Percentiles rank a stretch among this genome's conserved stretches.
Conservation (phyloP, 1,140 invertebrate species). For the Gyrodactylus bullatarudis region DNA sequence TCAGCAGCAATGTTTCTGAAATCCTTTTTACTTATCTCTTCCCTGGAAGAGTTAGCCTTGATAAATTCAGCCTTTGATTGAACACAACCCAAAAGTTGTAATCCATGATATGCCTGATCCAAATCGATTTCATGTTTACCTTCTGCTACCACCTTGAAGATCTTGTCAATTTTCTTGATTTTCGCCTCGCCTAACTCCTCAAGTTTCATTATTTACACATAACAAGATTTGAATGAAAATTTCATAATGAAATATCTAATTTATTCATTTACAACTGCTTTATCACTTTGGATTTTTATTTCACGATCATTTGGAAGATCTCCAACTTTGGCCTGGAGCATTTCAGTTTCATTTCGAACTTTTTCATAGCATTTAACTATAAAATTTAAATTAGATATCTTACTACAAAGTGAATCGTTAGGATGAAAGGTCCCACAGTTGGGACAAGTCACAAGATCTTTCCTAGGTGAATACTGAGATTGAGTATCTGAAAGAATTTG, state of each 20-base stretch:
- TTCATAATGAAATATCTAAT: neutral
- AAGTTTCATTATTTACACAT: neutral
- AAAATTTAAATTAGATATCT: neutral
- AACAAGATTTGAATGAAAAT: neutral
- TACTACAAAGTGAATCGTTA: neutral
- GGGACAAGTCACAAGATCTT: neutral
- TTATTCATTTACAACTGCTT: neutral
- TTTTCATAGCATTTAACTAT: neutral
- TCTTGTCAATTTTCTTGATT: neutral
- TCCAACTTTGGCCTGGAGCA: neutral
- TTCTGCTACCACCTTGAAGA: neutral
- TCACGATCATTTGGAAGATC: neutral
- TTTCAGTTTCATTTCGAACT: neutral
- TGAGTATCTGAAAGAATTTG: neutral
- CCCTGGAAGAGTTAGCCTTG: neutral
- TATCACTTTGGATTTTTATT: neutral
- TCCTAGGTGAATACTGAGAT: neutral
- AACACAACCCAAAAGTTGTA: neutral
- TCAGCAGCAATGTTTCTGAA: neutral
- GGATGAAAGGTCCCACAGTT: neutral
- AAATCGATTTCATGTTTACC: neutral
- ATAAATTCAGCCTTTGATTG: neutral
- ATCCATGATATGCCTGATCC: neutral
- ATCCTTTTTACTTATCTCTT: neutral
- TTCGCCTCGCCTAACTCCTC: neutral